phyloP scores from a whole-genome alignment of 2,113 vertebrate species.

The Pangasianodon gigas region DNA sequence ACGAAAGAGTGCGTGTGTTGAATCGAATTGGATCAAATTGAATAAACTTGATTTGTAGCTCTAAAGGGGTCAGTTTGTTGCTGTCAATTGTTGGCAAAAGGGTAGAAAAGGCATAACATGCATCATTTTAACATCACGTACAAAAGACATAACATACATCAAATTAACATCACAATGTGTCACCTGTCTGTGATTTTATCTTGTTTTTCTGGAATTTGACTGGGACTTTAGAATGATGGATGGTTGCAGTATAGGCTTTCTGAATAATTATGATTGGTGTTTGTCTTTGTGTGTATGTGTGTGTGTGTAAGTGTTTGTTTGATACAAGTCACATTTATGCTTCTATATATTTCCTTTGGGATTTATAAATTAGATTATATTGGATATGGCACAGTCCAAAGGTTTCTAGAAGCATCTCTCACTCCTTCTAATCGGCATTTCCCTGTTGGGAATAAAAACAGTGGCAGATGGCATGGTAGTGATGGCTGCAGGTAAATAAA shows the following conservation, averaged over 20 bases:
- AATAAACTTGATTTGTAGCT: conserved; percentile 4
- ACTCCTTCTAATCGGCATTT: not conserved
- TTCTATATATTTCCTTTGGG: not conserved
- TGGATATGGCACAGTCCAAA: not conserved
- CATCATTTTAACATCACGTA: not conserved
- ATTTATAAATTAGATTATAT: not conserved
- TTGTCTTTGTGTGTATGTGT: not conserved
- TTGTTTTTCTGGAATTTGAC: not conserved
- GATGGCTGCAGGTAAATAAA: conserved; percentile 43
- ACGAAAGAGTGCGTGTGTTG: not conserved
- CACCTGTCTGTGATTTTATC: not conserved
- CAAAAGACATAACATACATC: not conserved
- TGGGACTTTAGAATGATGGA: not conserved
- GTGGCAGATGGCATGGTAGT: conserved; percentile 39
- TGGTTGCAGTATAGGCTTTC: conserved; percentile 8
- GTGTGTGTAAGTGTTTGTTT: not conserved
- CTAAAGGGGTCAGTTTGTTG: not conserved
- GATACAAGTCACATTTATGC: conserved; percentile 4
- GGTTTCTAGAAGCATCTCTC: not conserved
- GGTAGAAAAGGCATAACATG: not conserved
- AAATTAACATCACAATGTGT: not conserved
- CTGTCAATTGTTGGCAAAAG: not conserved
- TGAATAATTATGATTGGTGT: conserved; percentile 6
- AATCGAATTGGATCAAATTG: not conserved
- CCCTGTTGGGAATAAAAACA: not conserved